Evolutionary conservation across 2,113 vertebrate genomes (phyloP).

Genomic region (Pterophyllum scalare): DNA sequence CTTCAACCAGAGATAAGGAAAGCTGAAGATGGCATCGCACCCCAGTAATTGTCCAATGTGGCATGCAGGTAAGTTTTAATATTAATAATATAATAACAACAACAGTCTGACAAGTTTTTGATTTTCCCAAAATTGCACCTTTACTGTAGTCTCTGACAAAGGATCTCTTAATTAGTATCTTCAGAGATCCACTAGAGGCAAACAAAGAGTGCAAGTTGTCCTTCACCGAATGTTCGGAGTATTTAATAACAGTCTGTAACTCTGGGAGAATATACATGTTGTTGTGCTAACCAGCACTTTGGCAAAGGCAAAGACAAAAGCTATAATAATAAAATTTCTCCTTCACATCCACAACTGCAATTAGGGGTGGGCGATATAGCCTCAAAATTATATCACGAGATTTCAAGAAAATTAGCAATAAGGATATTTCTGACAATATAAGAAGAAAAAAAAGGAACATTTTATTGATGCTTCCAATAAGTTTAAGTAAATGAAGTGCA

Average conservation of each 20-base stretch:
- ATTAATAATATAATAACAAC: constrained; percentile 1
- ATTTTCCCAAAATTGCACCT: neutral
- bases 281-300: neutral
- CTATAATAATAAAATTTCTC: neutral
- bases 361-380: neutral
- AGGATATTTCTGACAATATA: neutral
- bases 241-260: neutral
- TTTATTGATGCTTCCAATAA: neutral
- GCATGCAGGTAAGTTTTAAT: neutral
- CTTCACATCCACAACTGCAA: neutral
- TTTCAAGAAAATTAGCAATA: neutral
- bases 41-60: neutral
- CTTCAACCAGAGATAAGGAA: constrained; percentile 5
- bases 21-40: neutral
- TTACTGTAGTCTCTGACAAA: neutral
- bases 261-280: neutral
- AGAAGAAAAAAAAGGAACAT: neutral
- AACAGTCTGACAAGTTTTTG: neutral
- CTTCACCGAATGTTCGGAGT: neutral
- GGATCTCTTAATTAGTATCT: neutral
- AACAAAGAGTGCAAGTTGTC: neutral
- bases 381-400: neutral
- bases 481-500: neutral
- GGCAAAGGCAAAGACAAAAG: neutral
- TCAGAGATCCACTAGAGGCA: neutral